These are phyloP conservation scores for Pogonus chalceus DNA, from an alignment of 1,140 invertebrate species.

Conservation along the genomic window DNA sequence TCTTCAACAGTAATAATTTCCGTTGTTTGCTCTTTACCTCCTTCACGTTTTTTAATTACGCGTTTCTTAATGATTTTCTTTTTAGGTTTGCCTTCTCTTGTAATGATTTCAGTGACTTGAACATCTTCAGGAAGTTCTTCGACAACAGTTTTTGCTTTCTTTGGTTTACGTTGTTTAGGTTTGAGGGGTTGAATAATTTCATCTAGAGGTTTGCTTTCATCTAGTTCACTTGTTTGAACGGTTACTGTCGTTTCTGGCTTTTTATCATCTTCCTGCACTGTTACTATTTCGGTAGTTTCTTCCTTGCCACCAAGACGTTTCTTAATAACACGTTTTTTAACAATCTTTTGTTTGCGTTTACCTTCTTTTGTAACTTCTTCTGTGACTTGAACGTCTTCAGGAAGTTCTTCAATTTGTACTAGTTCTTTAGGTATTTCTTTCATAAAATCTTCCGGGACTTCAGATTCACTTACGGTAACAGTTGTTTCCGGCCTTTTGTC, in stretches of 20 bases:
- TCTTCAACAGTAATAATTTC: slow-evolving; percentile 30
- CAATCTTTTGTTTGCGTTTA: slow-evolving; percentile 24
- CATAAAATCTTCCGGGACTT: slow-evolving; percentile 21
- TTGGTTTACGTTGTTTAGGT: neutral
- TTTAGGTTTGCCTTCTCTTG: slow-evolving; percentile 32
- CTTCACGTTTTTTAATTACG: slow-evolving; percentile 25
- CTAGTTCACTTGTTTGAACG: slow-evolving; percentile 23
- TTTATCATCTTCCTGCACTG: slow-evolving; percentile 30
- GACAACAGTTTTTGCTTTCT: slow-evolving; percentile 18
- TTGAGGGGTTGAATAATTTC: neutral
- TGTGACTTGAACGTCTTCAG: slow-evolving; percentile 16
- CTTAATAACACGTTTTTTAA: slow-evolving; percentile 14
- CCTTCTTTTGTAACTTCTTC: slow-evolving; percentile 27
- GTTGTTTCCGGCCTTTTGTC: slow-evolving; percentile 27
- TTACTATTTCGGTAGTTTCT: slow-evolving; percentile 17
- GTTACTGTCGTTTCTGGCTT: slow-evolving; percentile 23
- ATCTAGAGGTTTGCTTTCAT: neutral
- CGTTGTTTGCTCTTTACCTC: slow-evolving; percentile 27
- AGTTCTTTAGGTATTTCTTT: slow-evolving; percentile 17
- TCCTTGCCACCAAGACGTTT: slow-evolving; percentile 13
- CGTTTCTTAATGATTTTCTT: slow-evolving; percentile 28
- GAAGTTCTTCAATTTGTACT: slow-evolving; percentile 11
- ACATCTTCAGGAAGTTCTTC: slow-evolving; percentile 31
- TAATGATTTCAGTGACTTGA: slow-evolving; percentile 34
- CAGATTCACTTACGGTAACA: slow-evolving; percentile 24